These are phyloP conservation scores for Stenichneumon culpator DNA, from an alignment of 2,888 invertebrate genomes.

Conservation along the genomic window DNA sequence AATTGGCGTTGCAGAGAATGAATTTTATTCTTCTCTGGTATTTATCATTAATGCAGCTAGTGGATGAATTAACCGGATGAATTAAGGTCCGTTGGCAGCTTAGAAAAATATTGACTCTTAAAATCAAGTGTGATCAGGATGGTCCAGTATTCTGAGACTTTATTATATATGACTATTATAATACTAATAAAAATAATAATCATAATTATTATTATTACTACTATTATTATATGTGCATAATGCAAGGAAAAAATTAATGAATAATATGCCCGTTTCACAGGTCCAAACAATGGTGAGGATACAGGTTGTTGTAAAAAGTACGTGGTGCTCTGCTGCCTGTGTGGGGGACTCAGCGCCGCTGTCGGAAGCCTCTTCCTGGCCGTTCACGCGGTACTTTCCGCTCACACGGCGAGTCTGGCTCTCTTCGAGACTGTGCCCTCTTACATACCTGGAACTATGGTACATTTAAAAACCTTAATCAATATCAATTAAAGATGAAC, in stretches of 20 bases:
- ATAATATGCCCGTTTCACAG: slow-evolving; percentile 45
- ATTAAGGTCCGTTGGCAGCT: no score
- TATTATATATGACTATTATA: no score
- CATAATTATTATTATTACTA: not conserved
- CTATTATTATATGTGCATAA: not conserved
- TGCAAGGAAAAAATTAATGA: not conserved
- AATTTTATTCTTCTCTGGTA: no score
- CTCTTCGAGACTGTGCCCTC: slow-evolving; percentile 97
- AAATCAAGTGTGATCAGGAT: no score
- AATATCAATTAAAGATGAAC: not conserved
- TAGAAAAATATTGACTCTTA: no score
- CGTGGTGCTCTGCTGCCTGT: slow-evolving; percentile 93
- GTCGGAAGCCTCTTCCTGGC: slow-evolving; percentile 92
- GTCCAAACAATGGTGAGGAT: slow-evolving; percentile 74
- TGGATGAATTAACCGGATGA: no score
- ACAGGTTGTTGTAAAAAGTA: slow-evolving; percentile 88
- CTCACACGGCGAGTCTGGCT: slow-evolving; percentile 88
- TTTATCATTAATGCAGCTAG: no score
- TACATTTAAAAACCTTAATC: slow-evolving; percentile 84
- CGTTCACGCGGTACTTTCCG: slow-evolving; percentile 92
- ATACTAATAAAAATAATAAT: no score
- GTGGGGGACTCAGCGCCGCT: slow-evolving; percentile 92
- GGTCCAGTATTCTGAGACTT: no score
- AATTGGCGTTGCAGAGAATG: no score
- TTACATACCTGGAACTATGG: slow-evolving; percentile 96